Base-by-base conservation (phyloP, 1,140 invertebrate species). In the Kradibia gibbosae region DNA sequence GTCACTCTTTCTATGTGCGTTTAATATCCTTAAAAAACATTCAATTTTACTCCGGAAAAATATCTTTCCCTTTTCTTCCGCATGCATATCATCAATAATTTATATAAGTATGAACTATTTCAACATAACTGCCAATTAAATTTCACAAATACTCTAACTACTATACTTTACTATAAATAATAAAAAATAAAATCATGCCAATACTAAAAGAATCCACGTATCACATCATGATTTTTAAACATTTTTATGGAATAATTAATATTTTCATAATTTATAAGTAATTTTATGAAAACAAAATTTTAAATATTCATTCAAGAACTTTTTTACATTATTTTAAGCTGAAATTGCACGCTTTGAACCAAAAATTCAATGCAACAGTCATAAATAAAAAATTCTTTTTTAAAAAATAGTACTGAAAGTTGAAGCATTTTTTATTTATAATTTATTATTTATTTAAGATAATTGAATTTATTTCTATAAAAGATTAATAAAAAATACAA, bases 241-340 rank as follows among this genome's bases (percentile, higher is more conserved):
- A 4, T 3, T 65, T 65, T 65, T 65, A 36, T 36, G 2, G 36
- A 36, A 4, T 10, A 4, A 17, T 36, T 36, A 17, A 36, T 65
- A 36, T 65, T 36, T 65, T 65, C 10, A 36, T 65, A 36, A 65
- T 65, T 65, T 67, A n/a, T 67, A 39, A 39, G 36, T n/a, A 39
- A 67, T 67, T 28, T 67, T n/a, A 34, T 39, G 34, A 39, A 36
- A 39, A 17, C 39, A 3, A 4, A n/a, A 67, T 8, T n/a, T 67
- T 13, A 67, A 67, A 53, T 53, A 53, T 53, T 53, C 13, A 53
- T 53, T 53, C 50, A 53, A 53, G 50, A 53, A 17, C 22, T 53
- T 53, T 53, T 53, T 20, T 53, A 53, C 50, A 20, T 20, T 53
- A 11, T 22, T 53, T 20, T 53, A 3, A 53, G n/a, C n/a, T n/a